phyloP scores from a whole-genome alignment of 2,888 invertebrate genomes.

The Himalopsyche japonica region DNA sequence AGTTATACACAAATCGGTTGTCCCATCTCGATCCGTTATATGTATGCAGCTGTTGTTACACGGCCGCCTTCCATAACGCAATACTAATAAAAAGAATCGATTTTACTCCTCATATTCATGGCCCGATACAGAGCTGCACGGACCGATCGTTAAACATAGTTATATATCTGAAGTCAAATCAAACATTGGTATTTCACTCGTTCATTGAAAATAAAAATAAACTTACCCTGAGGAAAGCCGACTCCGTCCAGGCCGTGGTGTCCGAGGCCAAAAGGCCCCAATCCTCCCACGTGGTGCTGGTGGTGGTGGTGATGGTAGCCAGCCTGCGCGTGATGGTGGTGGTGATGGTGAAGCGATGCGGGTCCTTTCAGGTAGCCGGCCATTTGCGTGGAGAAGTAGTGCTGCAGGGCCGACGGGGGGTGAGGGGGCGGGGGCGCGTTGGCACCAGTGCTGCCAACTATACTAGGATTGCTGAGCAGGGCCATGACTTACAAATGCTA shows the following conservation, averaged over 20 bases:
- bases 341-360: conserved; percentile 53
- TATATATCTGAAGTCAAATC: no score
- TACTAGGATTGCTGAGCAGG: conserved; percentile 54
- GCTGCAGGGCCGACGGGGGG: conserved; percentile 60
- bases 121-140: no score
- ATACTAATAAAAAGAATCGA: no score
- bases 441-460: conserved; percentile 50
- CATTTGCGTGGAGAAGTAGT: conserved; percentile 59
- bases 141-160: no score
- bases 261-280: conserved; percentile 56
- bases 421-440: conserved; percentile 50
- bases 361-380: conserved; percentile 59
- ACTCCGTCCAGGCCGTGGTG: conserved; percentile 59
- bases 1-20: no score
- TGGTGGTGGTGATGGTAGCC: conserved; percentile 54
- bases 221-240: conserved; percentile 59
- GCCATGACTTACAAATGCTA: conserved; percentile 47
- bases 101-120: no score
- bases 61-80: no score
- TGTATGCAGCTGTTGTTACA: no score
- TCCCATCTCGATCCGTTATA: no score
- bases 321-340: conserved; percentile 48
- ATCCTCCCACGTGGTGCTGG: conserved; percentile 50
- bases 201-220: neutral
- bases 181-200: no score